A percentile compares a stretch with the other conserved stretches of the same genome.
phyloP scores from a whole-genome alignment of 2,797 vertebrate genomes.

The Anas capensis region DNA sequence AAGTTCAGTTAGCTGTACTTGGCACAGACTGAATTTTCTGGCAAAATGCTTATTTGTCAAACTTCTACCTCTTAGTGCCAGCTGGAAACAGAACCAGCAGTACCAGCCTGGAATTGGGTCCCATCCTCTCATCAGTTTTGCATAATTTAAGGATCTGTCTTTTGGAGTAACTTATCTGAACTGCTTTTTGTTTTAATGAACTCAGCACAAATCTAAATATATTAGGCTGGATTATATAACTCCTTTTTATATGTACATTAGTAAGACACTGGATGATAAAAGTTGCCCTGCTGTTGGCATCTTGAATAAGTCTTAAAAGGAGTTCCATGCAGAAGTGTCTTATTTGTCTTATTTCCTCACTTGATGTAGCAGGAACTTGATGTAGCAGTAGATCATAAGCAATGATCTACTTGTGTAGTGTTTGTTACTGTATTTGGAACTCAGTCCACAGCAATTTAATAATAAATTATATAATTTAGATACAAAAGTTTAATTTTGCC shows the following conservation, averaged over 20 bases:
- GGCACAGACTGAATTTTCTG: background rate
- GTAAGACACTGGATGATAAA: background rate
- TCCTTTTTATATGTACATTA: background rate
- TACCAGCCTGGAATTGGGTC: background rate
- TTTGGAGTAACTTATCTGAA: background rate
- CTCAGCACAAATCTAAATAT: background rate
- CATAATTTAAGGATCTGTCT: accelerated
- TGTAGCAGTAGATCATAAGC: background rate
- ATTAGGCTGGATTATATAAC: background rate
- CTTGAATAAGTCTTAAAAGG: background rate
- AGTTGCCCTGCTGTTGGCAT: background rate
- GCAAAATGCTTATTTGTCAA: background rate
- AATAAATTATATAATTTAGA: background rate
- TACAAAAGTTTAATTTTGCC: background rate
- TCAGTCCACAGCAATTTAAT: background rate
- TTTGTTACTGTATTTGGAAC: background rate
- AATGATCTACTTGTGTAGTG: background rate
- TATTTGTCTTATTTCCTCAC: background rate
- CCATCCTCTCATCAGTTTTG: background rate
- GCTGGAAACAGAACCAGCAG: background rate
- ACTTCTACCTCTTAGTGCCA: background rate
- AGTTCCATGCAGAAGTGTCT: background rate
- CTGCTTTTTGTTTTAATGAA: background rate
- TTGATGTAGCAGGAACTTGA: background rate
- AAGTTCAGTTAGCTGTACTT: background rate